Conservation (phyloP, 1,140 invertebrate genomes). For the Whitmania pigra region DNA sequence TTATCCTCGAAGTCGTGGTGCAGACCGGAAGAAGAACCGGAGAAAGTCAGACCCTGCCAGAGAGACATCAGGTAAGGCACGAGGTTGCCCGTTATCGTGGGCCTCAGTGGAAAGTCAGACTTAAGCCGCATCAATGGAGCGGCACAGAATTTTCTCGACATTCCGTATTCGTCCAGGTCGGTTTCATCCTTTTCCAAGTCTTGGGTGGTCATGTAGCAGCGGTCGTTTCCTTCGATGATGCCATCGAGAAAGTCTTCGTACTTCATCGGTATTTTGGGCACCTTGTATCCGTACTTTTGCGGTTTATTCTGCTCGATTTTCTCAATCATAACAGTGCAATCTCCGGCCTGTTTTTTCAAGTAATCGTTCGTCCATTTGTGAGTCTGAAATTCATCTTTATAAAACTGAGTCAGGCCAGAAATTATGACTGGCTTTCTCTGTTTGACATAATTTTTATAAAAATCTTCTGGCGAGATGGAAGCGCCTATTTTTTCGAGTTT, state of each 20-base stretch:
- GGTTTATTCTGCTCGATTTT: not conserved
- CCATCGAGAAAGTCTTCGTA: conserved; percentile 18
- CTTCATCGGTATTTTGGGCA: conserved; percentile 16
- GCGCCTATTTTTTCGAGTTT: too few relatives aligned
- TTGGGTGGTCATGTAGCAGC: conserved; percentile 21
- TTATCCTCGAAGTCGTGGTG: conserved; percentile 23
- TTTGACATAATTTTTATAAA: too few relatives aligned
- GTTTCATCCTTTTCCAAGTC: conserved; percentile 18
- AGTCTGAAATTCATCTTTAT: too few relatives aligned
- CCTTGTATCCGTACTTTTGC: conserved; percentile 10
- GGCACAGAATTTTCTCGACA: conserved; percentile 15
- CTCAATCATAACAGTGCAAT: conserved; percentile 14
- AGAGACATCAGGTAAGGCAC: conserved; percentile 19
- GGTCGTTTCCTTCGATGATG: conserved; percentile 6
- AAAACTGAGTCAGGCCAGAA: too few relatives aligned
- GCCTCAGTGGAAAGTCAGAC: conserved; percentile 14
- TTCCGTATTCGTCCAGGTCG: conserved; percentile 20
- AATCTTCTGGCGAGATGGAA: too few relatives aligned
- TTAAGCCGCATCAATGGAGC: conserved; percentile 15
- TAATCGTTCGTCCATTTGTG: too few relatives aligned
- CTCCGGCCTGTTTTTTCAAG: too few relatives aligned
- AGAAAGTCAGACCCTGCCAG: conserved; percentile 16
- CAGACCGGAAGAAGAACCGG: conserved; percentile 14
- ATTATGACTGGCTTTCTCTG: too few relatives aligned
- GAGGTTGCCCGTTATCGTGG: conserved; percentile 7